Conservation (phyloP, 2,888 invertebrate species). For the Spisula solida region DNA sequence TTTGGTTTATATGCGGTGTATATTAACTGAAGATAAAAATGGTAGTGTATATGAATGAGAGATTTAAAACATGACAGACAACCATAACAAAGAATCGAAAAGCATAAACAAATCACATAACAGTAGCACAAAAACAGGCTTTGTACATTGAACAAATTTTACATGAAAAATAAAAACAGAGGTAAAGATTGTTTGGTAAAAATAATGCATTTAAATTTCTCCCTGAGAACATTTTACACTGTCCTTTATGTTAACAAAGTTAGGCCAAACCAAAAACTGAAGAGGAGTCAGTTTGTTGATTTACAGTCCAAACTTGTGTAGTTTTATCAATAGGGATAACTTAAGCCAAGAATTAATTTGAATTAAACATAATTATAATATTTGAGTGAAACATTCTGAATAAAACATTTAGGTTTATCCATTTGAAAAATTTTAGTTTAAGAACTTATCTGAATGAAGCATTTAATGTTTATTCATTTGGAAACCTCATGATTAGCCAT, state of each 20-base stretch:
- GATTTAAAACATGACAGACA: background rate
- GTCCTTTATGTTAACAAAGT: background rate
- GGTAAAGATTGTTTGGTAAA: constrained; percentile 25
- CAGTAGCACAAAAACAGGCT: background rate
- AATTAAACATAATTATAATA: too few relatives aligned
- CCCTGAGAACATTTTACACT: background rate
- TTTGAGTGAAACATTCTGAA: too few relatives aligned
- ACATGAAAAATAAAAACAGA: constrained; percentile 30
- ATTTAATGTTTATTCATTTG: too few relatives aligned
- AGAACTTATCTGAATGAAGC: too few relatives aligned
- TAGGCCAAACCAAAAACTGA: background rate
- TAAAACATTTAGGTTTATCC: too few relatives aligned
- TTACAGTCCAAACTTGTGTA: background rate
- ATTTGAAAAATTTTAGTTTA: too few relatives aligned
- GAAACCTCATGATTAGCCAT: too few relatives aligned
- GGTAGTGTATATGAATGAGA: too few relatives aligned
- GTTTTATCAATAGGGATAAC: too few relatives aligned
- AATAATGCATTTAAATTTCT: constrained; percentile 22
- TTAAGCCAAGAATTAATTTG: too few relatives aligned
- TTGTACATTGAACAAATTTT: constrained; percentile 22
- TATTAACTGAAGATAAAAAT: too few relatives aligned
- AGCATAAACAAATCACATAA: background rate
- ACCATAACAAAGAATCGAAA: background rate
- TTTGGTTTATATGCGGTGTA: too few relatives aligned
- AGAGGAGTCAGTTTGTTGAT: background rate